Conservation (phyloP, 64 coral and sea anemone species). For the Montipora capricornis region DNA sequence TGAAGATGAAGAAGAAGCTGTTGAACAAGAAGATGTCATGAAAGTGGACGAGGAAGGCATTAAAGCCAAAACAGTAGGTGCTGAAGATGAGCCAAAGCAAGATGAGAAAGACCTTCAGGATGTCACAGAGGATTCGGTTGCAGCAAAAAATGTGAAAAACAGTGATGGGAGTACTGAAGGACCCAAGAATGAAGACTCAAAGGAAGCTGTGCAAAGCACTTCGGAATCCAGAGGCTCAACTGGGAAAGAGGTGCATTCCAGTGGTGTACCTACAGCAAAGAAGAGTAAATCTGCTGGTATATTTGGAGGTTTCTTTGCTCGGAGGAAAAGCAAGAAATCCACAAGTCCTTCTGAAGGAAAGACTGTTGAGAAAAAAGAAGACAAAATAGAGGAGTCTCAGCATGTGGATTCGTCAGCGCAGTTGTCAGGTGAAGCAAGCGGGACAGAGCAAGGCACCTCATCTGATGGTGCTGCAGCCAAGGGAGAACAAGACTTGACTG, state of each 20-base stretch:
- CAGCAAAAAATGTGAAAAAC: background rate
- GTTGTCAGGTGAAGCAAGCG: background rate
- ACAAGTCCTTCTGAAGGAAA: background rate
- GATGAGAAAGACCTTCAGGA: background rate
- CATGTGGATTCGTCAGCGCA: background rate
- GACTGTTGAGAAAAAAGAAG: background rate
- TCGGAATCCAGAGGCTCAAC: background rate
- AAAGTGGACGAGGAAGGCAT: background rate
- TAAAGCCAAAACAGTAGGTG: background rate
- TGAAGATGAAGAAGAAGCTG: background rate
- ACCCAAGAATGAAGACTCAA: background rate
- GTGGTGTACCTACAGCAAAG: background rate
- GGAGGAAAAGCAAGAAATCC: conserved; percentile 28
- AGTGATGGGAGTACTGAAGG: background rate
- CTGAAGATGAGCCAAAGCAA: conserved; percentile 8
- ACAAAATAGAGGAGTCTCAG: background rate
- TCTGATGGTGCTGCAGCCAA: background rate
- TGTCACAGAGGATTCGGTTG: background rate
- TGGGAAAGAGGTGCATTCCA: background rate
- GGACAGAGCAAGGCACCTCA: background rate
- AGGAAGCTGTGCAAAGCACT: conserved; percentile 4
- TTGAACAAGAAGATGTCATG: background rate
- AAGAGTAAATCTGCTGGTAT: conserved; percentile 18
- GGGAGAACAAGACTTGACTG: background rate
- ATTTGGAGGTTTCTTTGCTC: conserved; percentile 35